Evolutionary conservation across 2,797 vertebrate genomes (phyloP).

Genomic region (Anguilla marmorata): DNA sequence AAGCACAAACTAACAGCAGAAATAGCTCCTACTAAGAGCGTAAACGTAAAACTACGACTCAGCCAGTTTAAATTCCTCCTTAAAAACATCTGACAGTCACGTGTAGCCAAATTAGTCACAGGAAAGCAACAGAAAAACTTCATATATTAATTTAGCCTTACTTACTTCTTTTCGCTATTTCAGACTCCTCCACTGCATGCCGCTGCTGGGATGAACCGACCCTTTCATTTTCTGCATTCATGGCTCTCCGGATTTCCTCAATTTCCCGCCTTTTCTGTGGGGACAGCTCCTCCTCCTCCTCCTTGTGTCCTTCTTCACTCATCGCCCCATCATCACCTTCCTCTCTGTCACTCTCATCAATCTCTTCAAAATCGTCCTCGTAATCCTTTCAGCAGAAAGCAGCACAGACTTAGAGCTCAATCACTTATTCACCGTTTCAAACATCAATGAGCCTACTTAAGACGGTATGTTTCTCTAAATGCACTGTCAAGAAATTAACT

Average conservation of each 20-base stretch:
- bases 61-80: background rate
- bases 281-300: conserved; percentile 50
- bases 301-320: conserved; percentile 45
- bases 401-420: background rate
- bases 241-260: conserved; percentile 85
- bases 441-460: background rate
- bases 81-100: background rate
- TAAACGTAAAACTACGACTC: background rate
- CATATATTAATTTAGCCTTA: conserved; percentile 21
- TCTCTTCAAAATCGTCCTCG: conserved; percentile 90
- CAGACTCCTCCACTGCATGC: conserved; percentile 42
- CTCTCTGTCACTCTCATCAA: conserved; percentile 61
- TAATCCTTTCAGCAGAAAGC: conserved; percentile 79
- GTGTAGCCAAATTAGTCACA: background rate
- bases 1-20: background rate
- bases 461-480: too few species aligned
- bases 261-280: conserved; percentile 75
- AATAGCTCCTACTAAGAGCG: background rate
- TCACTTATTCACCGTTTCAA: background rate
- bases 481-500: too few species aligned
- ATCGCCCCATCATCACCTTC: conserved; percentile 42
- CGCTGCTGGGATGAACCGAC: conserved; percentile 63
- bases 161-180: conserved; percentile 54
- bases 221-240: conserved; percentile 86
- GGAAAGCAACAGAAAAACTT: background rate